These are phyloP conservation scores for Euura saliciscinereae DNA, from an alignment of 1,140 invertebrate species.

Conservation along the genomic window DNA sequence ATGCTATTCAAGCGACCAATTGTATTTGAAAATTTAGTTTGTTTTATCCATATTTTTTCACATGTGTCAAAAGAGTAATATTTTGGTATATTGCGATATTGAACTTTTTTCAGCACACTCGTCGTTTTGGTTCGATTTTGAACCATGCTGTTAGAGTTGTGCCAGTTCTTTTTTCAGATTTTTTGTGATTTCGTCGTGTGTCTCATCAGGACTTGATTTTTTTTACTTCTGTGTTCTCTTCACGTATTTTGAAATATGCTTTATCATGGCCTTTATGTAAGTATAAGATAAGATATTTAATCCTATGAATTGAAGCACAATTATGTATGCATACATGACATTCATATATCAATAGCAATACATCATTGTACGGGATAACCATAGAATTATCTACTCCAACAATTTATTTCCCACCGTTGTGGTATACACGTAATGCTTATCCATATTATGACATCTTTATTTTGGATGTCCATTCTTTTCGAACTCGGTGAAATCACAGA, in stretches of 20 bases:
- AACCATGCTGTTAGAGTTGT: not conserved
- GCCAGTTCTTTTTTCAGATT: not conserved
- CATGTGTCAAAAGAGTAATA: too few relatives aligned
- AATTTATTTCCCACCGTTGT: slow-evolving; percentile 11
- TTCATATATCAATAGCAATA: too few relatives aligned
- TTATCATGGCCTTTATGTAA: too few relatives aligned
- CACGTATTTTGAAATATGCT: not conserved
- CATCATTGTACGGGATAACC: too few relatives aligned
- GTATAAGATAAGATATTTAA: too few relatives aligned
- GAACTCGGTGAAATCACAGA: too few relatives aligned
- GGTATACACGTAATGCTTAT: slow-evolving; percentile 17
- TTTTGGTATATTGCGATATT: not conserved
- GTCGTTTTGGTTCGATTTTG: not conserved
- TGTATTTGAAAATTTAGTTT: too few relatives aligned
- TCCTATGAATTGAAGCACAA: too few relatives aligned
- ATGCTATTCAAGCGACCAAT: too few relatives aligned
- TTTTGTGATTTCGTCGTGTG: not conserved
- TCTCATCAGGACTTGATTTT: not conserved
- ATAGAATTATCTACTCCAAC: too few relatives aligned
- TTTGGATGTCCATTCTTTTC: slow-evolving; percentile 13
- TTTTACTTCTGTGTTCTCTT: not conserved
- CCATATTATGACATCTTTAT: slow-evolving; percentile 18
- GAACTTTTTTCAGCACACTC: not conserved
- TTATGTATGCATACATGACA: too few relatives aligned
- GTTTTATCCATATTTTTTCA: too few relatives aligned